Conservation (phyloP, 2,113 vertebrate genomes). For the Mirounga angustirostris region DNA sequence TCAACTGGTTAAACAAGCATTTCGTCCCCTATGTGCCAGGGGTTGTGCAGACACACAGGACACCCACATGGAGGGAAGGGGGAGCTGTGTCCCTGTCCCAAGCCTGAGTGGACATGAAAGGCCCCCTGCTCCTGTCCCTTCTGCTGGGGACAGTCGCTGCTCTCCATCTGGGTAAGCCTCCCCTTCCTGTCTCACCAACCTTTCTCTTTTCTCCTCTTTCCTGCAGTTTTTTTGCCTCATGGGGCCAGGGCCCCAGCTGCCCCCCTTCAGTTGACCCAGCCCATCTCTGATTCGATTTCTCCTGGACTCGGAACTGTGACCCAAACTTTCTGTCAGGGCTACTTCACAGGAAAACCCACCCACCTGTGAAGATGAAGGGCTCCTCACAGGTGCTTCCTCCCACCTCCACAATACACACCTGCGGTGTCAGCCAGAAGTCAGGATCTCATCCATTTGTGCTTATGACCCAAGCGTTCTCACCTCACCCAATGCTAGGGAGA, state of each 20-base stretch:
- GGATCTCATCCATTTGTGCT: neutral
- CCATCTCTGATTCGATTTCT: neutral
- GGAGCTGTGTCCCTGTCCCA: neutral
- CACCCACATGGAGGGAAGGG: neutral
- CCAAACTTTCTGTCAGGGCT: neutral
- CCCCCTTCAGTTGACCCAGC: neutral
- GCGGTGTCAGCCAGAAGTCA: neutral
- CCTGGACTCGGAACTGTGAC: neutral
- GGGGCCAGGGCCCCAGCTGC: neutral
- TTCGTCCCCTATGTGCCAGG: neutral
- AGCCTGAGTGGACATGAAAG: neutral
- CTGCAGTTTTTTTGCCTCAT: accelerated
- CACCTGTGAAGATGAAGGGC: neutral
- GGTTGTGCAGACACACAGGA: neutral
- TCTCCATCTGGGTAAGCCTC: slow-evolving; percentile 38
- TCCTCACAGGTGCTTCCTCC: neutral
- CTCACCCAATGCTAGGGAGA: neutral
- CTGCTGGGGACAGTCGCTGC: slow-evolving; percentile 45
- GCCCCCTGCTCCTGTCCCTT: neutral
- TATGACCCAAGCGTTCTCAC: neutral
- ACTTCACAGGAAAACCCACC: neutral
- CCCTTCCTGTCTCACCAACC: no score
- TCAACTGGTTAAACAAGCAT: neutral
- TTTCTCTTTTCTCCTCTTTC: neutral
- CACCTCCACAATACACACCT: accelerated